Conservation (phyloP, 1,140 invertebrate species). For the Lithobius niger region DNA sequence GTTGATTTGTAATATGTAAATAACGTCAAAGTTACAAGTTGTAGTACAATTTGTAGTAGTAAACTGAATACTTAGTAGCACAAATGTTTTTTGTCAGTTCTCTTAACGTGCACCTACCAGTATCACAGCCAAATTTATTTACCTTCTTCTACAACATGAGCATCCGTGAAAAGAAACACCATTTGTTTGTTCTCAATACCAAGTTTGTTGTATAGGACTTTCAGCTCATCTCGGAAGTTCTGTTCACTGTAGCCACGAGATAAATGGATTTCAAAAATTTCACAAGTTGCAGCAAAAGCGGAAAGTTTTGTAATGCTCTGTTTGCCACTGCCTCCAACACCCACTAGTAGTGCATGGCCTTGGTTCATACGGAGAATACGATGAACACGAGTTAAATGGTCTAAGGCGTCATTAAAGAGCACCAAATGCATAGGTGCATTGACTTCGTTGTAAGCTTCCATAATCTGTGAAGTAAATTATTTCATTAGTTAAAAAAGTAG, state of each 20-base stretch:
- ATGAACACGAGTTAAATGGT: conserved; percentile 73
- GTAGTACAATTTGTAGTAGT: too few relatives aligned
- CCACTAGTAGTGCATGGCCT: conserved; percentile 69
- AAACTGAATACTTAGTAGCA: too few relatives aligned
- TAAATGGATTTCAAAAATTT: conserved; percentile 67
- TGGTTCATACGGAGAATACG: conserved; percentile 64
- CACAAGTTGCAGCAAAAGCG: conserved; percentile 58
- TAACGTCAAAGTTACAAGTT: too few relatives aligned
- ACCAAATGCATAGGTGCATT: conserved; percentile 54
- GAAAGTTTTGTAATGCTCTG: conserved; percentile 53
- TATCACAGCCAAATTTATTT: too few relatives aligned
- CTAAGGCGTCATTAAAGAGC: conserved; percentile 76
- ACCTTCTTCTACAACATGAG: conserved; percentile 50
- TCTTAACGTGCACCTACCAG: too few relatives aligned
- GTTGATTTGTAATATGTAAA: too few relatives aligned
- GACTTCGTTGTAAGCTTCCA: conserved; percentile 68
- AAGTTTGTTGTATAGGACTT: conserved; percentile 54
- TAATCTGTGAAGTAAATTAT: too few relatives aligned
- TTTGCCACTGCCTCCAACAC: conserved; percentile 75
- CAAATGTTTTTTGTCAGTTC: too few relatives aligned
- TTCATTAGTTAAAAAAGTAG: too few relatives aligned
- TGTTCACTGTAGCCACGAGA: conserved; percentile 65
- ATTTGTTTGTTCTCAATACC: conserved; percentile 62
- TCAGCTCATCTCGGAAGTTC: conserved; percentile 72
- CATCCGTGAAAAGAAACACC: conserved; percentile 68